Evolutionary conservation across 2,888 invertebrate species (phyloP).

Genomic region (Scaptomyza flava): DNA sequence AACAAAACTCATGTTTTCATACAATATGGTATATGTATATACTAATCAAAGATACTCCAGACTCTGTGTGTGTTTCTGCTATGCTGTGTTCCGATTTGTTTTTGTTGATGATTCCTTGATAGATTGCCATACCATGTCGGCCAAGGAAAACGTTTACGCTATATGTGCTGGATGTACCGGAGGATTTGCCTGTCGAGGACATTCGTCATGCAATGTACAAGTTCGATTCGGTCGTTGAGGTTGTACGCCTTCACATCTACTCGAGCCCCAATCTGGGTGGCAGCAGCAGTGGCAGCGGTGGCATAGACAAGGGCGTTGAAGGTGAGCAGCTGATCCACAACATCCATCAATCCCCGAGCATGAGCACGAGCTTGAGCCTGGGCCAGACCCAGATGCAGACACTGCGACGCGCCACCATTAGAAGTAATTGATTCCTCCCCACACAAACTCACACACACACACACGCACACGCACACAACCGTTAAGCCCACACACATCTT

Average conservation of each 20-base stretch:
- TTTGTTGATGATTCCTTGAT: constrained; percentile 21
- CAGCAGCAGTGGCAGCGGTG: constrained; percentile 26
- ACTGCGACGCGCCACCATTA: constrained; percentile 66
- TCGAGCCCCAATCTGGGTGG: constrained; percentile 51
- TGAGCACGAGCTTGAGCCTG: constrained; percentile 13
- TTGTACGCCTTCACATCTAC: constrained; percentile 87
- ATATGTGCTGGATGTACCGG: constrained; percentile 92
- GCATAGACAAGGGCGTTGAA: constrained; percentile 77
- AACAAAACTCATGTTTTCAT: constrained; percentile 9
- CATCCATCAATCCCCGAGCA: constrained; percentile 37
- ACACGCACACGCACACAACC: background rate
- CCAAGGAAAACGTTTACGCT: constrained; percentile 95
- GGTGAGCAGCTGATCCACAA: constrained; percentile 71
- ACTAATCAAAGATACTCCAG: constrained; percentile 11
- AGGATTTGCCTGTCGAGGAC: constrained; percentile 93
- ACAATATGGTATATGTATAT: no score
- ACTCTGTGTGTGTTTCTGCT: constrained; percentile 3
- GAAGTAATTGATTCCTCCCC: constrained; percentile 62
- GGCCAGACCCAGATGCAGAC: constrained; percentile 59
- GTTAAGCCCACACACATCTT: background rate
- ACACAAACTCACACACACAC: background rate
- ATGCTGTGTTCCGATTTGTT: constrained; percentile 37
- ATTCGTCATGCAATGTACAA: constrained; percentile 92
- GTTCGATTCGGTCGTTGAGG: constrained; percentile 92
- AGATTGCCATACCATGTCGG: constrained; percentile 93